Evolutionary conservation across 2,113 vertebrate genomes (phyloP).

Genomic region (Ochotona curzoniae): DNA sequence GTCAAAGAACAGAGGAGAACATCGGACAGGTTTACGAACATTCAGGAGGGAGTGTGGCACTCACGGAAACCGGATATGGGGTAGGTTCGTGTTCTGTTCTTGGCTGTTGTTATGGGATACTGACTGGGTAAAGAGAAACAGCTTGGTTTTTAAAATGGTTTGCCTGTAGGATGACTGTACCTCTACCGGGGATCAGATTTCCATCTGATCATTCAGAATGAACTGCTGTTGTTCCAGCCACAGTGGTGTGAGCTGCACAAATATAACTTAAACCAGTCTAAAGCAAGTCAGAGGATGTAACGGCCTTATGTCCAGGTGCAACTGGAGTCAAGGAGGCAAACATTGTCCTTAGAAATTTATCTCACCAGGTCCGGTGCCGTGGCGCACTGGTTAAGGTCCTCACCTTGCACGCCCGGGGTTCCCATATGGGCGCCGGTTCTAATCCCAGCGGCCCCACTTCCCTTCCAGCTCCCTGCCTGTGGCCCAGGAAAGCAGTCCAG

Average conservation of each 20-base stretch:
- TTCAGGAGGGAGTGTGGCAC: neutral
- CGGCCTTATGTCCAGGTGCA: neutral
- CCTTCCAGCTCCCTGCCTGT: too few relatives aligned
- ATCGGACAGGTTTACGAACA: neutral
- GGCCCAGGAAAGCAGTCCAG: too few relatives aligned
- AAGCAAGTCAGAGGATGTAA: neutral
- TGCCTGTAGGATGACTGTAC: neutral
- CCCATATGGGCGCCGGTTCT: too few relatives aligned
- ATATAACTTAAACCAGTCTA: slow-evolving; percentile 11
- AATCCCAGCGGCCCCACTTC: too few relatives aligned
- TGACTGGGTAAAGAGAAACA: neutral
- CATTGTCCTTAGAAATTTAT: neutral
- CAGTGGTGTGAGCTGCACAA: slow-evolving; percentile 10
- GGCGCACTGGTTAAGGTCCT: too few relatives aligned
- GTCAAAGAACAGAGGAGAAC: neutral
- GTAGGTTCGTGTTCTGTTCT: neutral
- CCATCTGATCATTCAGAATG: neutral
- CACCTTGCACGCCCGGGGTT: too few relatives aligned
- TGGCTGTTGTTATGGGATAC: neutral
- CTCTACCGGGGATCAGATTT: neutral
- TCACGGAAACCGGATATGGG: neutral
- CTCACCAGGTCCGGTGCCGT: too few relatives aligned
- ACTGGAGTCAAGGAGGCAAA: neutral
- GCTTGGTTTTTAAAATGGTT: neutral
- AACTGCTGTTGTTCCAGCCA: neutral